Conservation (phyloP, 2,888 invertebrate species). For the Apodemia zela region DNA sequence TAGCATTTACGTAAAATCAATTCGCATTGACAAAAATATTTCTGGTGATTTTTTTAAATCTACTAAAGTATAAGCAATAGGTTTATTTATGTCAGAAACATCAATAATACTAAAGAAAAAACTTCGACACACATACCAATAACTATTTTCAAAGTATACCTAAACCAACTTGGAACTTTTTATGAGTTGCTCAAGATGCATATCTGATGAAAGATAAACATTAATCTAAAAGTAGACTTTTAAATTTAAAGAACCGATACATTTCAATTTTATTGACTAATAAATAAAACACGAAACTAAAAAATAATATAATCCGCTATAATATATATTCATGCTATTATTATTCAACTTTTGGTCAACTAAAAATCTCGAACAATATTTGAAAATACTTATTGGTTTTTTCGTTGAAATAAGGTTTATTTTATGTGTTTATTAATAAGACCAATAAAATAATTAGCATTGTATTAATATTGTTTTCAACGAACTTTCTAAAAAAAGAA, state of each 20-base stretch:
- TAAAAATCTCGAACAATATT: too few relatives aligned
- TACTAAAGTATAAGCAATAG: too few relatives aligned
- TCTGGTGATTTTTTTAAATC: too few relatives aligned
- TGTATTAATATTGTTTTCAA: too few relatives aligned
- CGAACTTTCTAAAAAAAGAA: too few relatives aligned
- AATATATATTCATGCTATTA: neutral
- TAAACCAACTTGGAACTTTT: neutral
- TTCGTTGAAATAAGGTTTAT: too few relatives aligned
- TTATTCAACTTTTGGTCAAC: too few relatives aligned
- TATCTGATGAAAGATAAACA: conserved; percentile 12
- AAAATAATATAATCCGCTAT: neutral
- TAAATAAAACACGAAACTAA: neutral
- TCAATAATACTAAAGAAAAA: neutral
- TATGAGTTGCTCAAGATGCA: conserved; percentile 9
- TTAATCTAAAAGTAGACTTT: conserved; percentile 7
- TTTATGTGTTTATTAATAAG: too few relatives aligned
- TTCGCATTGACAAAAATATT: too few relatives aligned
- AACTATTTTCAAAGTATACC: neutral
- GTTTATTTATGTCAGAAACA: neutral
- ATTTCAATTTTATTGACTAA: neutral
- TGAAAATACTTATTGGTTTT: too few relatives aligned
- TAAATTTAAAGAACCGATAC: neutral
- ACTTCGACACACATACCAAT: neutral
- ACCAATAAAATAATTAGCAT: too few relatives aligned
- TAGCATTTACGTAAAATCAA: too few relatives aligned